A percentile compares a stretch with the other conserved stretches of the same genome.
Conservation (phyloP, 2,113 vertebrate genomes). For the Lanius ludovicianus region DNA sequence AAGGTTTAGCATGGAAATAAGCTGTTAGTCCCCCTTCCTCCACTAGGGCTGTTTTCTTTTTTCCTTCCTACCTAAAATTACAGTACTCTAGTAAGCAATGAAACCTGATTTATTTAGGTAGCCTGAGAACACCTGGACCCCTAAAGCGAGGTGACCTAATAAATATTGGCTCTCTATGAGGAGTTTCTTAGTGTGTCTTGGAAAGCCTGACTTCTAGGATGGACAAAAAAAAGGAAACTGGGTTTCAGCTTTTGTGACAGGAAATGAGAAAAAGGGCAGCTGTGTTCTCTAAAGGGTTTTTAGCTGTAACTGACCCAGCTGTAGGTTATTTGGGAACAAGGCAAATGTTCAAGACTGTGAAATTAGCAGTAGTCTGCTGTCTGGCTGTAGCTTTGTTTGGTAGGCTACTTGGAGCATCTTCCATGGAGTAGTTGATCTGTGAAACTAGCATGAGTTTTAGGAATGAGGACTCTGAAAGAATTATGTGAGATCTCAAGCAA, state of each 20-base stretch:
- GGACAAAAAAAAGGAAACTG: neutral
- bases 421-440: neutral
- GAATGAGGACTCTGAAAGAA: neutral
- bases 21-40: neutral
- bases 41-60: neutral
- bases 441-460: neutral
- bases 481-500: accelerated
- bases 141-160: neutral
- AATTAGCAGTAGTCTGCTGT: neutral
- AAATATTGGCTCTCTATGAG: neutral
- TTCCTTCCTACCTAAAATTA: neutral
- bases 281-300: neutral
- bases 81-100: neutral
- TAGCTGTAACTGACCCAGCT: neutral
- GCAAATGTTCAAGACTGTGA: neutral
- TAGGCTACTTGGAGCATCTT: neutral
- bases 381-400: neutral
- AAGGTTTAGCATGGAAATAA: neutral
- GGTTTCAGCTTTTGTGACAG: neutral
- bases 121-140: neutral
- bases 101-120: neutral
- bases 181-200: neutral
- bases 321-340: neutral
- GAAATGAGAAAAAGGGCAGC: neutral
- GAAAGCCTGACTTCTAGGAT: neutral